These are phyloP conservation scores for Phallusia fumigata DNA, from an alignment of 23 tunicate species.

Conservation along the genomic window DNA sequence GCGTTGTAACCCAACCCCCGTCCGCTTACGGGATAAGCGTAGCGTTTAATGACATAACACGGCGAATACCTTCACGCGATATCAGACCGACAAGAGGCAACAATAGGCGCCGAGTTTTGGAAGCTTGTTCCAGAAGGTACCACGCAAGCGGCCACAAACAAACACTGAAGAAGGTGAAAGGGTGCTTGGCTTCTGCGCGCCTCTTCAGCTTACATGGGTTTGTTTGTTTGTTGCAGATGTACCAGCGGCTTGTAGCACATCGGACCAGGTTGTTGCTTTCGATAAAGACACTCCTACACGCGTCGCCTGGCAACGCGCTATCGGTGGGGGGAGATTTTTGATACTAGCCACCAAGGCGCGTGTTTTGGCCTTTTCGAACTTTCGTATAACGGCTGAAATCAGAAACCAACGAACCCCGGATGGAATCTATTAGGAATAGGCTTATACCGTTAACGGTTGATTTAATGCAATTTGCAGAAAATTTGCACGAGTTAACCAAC, in stretches of 20 bases:
- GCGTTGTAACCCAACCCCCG: background rate
- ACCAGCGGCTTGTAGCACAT: no score
- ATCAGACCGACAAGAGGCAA: background rate
- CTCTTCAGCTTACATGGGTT: background rate
- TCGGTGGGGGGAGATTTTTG: no score
- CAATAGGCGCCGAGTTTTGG: background rate
- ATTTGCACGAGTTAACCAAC: no score
- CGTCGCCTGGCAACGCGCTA: background rate
- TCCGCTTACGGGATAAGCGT: background rate
- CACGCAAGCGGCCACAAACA: background rate
- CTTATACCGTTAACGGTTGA: no score
- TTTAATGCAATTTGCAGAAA: no score
- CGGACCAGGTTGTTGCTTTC: no score
- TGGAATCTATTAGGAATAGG: no score
- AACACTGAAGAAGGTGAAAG: background rate
- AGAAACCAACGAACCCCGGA: no score
- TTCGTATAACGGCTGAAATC: no score
- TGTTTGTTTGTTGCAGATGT: conserved; percentile 1
- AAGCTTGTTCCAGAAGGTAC: conserved; percentile 1
- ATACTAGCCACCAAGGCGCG: no score
- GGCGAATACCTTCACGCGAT: background rate
- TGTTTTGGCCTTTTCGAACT: no score
- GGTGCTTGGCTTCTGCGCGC: background rate
- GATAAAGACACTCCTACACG: background rate
- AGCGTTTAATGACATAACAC: conserved; percentile 1